A percentile compares a stretch with the other conserved stretches of the same genome.
phyloP scores from a whole-genome alignment of 2,888 invertebrate species.

The Argyresthia goedartella region DNA sequence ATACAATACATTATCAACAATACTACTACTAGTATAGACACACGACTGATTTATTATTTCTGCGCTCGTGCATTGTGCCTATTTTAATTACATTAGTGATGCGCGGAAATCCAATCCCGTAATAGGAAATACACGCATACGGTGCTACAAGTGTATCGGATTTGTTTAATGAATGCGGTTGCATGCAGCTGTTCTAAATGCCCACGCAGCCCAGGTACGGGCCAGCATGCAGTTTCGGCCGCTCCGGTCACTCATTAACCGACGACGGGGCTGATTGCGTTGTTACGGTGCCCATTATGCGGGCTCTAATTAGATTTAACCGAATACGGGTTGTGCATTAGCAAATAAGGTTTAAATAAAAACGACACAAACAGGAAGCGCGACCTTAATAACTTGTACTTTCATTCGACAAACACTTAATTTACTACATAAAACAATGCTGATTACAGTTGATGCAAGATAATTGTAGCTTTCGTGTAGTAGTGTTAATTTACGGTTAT shows the following conservation, averaged over 20 bases:
- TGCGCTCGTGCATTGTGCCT: too few species aligned
- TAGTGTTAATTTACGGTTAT: too few species aligned
- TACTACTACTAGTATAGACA: too few species aligned
- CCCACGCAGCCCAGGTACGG: slow-evolving; percentile 26
- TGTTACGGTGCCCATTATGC: slow-evolving; percentile 59
- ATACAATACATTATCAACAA: too few species aligned
- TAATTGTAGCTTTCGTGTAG: too few species aligned
- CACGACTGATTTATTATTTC: too few species aligned
- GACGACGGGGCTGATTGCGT: slow-evolving; percentile 62
- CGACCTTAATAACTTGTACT: slow-evolving; percentile 4
- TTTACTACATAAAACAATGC: too few species aligned
- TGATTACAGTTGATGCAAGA: too few species aligned
- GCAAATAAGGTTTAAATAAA: slow-evolving; percentile 21
- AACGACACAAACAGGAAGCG: not conserved
- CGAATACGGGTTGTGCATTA: slow-evolving; percentile 61
- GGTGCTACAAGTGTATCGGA: not conserved
- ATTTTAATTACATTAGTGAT: too few species aligned
- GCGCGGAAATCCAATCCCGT: too few species aligned
- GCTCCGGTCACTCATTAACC: slow-evolving; percentile 58
- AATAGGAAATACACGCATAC: too few species aligned
- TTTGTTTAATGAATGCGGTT: slow-evolving; percentile 45
- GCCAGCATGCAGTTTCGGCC: slow-evolving; percentile 36
- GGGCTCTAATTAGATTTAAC: slow-evolving; percentile 64
- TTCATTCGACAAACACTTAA: too few species aligned
- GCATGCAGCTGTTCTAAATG: slow-evolving; percentile 41